These are phyloP conservation scores for Chymomyza fuscimana DNA, from an alignment of 2,888 invertebrate genomes.

Conservation along the genomic window DNA sequence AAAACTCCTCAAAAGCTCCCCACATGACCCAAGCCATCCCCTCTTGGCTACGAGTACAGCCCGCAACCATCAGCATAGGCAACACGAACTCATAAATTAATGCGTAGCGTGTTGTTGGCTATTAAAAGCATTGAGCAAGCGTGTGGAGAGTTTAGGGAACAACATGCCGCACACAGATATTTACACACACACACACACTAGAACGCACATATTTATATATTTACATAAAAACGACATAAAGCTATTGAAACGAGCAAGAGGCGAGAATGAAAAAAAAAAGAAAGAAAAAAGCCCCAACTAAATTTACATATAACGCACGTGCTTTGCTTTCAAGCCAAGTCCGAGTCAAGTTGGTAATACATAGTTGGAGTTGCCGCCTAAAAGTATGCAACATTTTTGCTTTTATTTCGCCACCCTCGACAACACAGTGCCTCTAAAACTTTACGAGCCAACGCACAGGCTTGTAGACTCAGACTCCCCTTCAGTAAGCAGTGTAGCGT, in stretches of 20 bases:
- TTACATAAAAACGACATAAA: slow-evolving; percentile 65
- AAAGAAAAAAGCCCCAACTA: slow-evolving; percentile 24
- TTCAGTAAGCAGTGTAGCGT: too few species aligned
- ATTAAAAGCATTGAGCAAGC: slow-evolving; percentile 72
- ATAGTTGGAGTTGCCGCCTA: background rate
- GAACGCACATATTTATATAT: slow-evolving; percentile 52
- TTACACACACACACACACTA: slow-evolving; percentile 13
- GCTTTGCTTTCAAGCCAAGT: slow-evolving; percentile 54
- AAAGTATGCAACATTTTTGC: background rate
- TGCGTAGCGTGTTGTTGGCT: slow-evolving; percentile 73
- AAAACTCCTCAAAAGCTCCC: background rate
- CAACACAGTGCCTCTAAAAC: slow-evolving; percentile 29
- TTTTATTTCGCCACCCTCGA: background rate
- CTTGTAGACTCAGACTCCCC: too few species aligned
- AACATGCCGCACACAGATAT: slow-evolving; percentile 32
- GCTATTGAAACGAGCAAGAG: slow-evolving; percentile 33
- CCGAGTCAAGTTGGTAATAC: background rate
- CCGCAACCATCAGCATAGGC: background rate
- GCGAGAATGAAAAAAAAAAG: slow-evolving; percentile 27
- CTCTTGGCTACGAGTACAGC: background rate
- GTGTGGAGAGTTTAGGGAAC: slow-evolving; percentile 63
- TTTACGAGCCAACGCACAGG: slow-evolving; percentile 2
- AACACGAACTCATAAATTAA: slow-evolving; percentile 64
- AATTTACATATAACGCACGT: slow-evolving; percentile 71
- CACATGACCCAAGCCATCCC: background rate